Evolutionary conservation across 2,888 invertebrate species (phyloP), one percentile per base, ranked within the genome.

Genomic region (Urechis unicinctus): DNA sequence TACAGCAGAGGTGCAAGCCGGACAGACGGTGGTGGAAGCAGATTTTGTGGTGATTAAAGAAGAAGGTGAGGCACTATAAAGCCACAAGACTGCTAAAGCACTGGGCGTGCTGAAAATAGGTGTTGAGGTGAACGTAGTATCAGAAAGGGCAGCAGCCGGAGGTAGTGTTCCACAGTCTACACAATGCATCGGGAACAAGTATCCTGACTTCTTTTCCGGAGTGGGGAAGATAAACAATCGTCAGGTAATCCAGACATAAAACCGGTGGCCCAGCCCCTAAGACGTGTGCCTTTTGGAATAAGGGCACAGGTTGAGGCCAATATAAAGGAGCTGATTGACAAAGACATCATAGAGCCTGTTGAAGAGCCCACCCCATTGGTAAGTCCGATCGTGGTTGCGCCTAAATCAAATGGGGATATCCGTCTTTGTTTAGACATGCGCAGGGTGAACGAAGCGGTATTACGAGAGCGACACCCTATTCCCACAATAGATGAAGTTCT

Each of bases 361-460:
- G 6, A 42, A 13, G 50, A 56, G n/a, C 53, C 41, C 13, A 57
- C 57, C 26, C 22, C 55, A 21, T 61, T 56, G 52, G 56, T 61
- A 5, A 50, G 45, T 29, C n/a, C n/a, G n/a, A n/a, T n/a, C n/a
- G n/a, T n/a, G n/a, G n/a, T n/a, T n/a, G n/a, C n/a, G n/a, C n/a
- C n/a, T n/a, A 65, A 63, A 53, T 50, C 43, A 17, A 50, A 56
- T n/a, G 57, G 57, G 21, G 61, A 66, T 29, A 55, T 65, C 22
- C 21, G 64, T 25, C 41, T 63, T 3, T 63, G 62, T 49, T 55
- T 65, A 0, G 63, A 64, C 31, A 64, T 64, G 64, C 29, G 61
- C 28, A 43, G 17, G 30, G 52, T 17, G 17, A 52, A 28, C n/a
- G 5, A n/a, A 26, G 44, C 52, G 28, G 1, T 2, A 1, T n/a